Conservation (phyloP, 2,888 invertebrate genomes). For the Pilophorus perplexus region DNA sequence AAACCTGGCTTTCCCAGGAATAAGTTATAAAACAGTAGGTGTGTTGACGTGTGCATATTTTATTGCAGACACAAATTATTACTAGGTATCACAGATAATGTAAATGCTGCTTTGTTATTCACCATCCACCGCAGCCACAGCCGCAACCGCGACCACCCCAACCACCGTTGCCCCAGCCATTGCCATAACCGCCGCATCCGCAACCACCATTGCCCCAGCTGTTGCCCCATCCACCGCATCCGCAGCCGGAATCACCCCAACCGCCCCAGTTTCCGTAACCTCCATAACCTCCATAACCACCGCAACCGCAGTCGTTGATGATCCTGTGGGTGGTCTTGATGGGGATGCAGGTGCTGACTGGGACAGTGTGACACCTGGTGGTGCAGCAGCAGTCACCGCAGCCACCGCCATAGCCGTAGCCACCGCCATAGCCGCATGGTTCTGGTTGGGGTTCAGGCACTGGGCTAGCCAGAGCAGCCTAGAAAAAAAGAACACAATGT, state of each 20-base stretch:
- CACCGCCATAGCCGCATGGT: too few relatives aligned
- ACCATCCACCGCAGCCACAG: conserved; percentile 22
- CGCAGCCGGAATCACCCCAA: too few relatives aligned
- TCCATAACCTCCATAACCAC: neutral
- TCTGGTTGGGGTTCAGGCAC: too few relatives aligned
- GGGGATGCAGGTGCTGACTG: conserved; percentile 10
- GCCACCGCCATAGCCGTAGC: neutral
- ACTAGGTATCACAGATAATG: too few relatives aligned
- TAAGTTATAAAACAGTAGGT: too few relatives aligned
- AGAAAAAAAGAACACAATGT: too few relatives aligned
- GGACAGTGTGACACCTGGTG: neutral
- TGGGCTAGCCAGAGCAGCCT: too few relatives aligned
- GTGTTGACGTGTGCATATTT: too few relatives aligned
- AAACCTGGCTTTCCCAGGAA: too few relatives aligned
- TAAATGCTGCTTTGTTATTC: too few relatives aligned
- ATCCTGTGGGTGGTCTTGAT: conserved; percentile 5
- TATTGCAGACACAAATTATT: too few relatives aligned
- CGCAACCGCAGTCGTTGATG: conserved; percentile 1
- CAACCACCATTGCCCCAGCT: neutral
- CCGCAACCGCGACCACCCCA: neutral
- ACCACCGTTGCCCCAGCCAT: neutral
- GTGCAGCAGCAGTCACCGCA: conserved; percentile 3
- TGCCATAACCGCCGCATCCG: conserved; percentile 3
- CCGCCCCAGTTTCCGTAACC: neutral
- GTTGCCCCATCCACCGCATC: too few relatives aligned